Conservation (phyloP, 2,113 vertebrate species). For the Cephalopholis sonnerati region DNA sequence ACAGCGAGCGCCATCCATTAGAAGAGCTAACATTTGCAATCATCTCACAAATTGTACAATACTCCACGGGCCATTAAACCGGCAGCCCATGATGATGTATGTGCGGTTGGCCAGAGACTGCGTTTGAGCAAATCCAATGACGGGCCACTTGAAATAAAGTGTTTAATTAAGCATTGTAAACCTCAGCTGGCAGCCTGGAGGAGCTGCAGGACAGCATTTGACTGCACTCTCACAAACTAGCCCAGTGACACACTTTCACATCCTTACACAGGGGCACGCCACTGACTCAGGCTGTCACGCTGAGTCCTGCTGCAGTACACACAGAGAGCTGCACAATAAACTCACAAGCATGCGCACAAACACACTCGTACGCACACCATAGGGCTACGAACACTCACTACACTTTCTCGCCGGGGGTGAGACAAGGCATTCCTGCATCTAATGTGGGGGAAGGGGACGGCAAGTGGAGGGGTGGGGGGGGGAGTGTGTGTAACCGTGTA, state of each 20-base stretch:
- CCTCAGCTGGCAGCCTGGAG: slow-evolving; percentile 78
- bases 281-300: slow-evolving; percentile 71
- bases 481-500: slow-evolving; percentile 19
- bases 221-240: slow-evolving; percentile 74
- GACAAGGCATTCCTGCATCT: slow-evolving; percentile 51
- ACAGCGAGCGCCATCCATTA: slow-evolving; percentile 46
- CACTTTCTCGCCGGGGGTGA: slow-evolving; percentile 37
- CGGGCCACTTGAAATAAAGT: slow-evolving; percentile 77
- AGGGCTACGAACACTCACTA: slow-evolving; percentile 17
- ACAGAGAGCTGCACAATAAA: slow-evolving; percentile 22
- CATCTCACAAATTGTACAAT: slow-evolving; percentile 68
- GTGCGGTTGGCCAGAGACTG: slow-evolving; percentile 59
- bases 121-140: slow-evolving; percentile 70
- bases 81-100: slow-evolving; percentile 57
- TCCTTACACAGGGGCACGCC: slow-evolving; percentile 62
- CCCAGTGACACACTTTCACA: slow-evolving; percentile 83
- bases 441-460: slow-evolving; percentile 19
- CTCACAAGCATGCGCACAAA: slow-evolving; percentile 13
- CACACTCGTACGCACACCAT: slow-evolving; percentile 17
- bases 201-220: slow-evolving; percentile 63
- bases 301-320: slow-evolving; percentile 46
- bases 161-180: slow-evolving; percentile 83
- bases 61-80: slow-evolving; percentile 59
- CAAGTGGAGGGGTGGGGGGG: not conserved
- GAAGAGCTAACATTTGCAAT: slow-evolving; percentile 65